A percentile compares a stretch with the other conserved stretches of the same genome.
Evolutionary conservation across 2,797 vertebrate genomes (phyloP).

Genomic region (Chlorospingus semifuscus): DNA sequence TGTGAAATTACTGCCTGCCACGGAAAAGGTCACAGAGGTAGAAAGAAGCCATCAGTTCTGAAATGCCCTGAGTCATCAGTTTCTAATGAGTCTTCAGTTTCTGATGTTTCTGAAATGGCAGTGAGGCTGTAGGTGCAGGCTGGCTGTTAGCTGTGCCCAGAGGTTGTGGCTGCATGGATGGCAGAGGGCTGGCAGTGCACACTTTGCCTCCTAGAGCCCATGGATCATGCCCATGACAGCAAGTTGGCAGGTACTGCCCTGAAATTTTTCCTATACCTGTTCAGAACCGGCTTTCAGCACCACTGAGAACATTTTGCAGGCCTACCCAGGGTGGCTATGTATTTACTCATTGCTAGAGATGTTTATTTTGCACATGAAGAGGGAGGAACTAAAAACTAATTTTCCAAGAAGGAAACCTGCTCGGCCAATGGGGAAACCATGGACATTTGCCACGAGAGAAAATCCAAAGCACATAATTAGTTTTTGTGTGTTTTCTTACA

Average conservation of each 20-base stretch:
- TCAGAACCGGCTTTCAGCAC: not conserved
- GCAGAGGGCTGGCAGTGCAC: not conserved
- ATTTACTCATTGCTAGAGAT: not conserved
- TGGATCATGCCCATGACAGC: accelerated
- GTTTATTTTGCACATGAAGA: not conserved
- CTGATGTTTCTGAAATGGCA: not conserved
- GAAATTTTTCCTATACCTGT: not conserved
- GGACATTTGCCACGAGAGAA: not conserved
- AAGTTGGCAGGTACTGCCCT: not conserved
- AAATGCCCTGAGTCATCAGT: not conserved
- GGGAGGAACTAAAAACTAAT: not conserved
- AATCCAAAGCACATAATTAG: accelerated
- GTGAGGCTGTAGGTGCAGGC: not conserved
- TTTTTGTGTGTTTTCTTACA: not conserved
- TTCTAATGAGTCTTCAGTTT: not conserved
- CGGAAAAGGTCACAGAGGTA: not conserved
- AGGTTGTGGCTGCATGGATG: accelerated
- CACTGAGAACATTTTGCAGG: not conserved
- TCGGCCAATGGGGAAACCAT: not conserved
- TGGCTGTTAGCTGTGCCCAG: not conserved
- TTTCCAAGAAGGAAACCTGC: not conserved
- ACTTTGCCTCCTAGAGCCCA: not conserved
- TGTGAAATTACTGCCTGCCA: not conserved
- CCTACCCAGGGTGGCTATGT: not conserved
- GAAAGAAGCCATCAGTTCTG: not conserved